A percentile compares a stretch with the other conserved stretches of the same genome.
Evolutionary conservation across 2,113 vertebrate species (phyloP).

Genomic region (Brevimyrus niger): DNA sequence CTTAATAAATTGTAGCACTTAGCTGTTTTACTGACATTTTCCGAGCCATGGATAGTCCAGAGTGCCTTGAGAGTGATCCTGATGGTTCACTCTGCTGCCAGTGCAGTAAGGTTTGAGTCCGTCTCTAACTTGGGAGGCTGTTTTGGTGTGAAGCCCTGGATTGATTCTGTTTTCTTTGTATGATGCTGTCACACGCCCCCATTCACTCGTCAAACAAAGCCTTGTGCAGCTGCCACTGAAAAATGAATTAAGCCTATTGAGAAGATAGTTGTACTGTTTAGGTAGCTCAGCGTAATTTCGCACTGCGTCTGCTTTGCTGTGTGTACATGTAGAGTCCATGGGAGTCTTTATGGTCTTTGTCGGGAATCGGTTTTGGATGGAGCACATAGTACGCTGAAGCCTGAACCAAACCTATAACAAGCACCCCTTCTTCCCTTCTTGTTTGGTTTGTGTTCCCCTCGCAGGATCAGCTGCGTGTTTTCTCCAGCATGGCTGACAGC

Average conservation of each 20-base stretch:
- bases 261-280: neutral
- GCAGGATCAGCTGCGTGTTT: neutral
- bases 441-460: neutral
- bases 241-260: neutral
- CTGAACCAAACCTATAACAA: neutral
- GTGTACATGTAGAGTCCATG: neutral
- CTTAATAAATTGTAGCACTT: constrained; percentile 11
- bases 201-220: neutral
- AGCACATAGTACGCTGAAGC: neutral
- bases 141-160: neutral
- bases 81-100: neutral
- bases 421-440: neutral
- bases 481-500: neutral
- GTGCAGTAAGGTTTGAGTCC: constrained; percentile 15
- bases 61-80: constrained; percentile 27
- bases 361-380: neutral
- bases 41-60: neutral
- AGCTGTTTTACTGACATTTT: neutral
- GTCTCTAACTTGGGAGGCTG: neutral
- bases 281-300: constrained; percentile 2
- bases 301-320: neutral
- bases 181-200: neutral
- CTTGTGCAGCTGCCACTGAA: constrained; percentile 20
- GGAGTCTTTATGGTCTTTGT: neutral
- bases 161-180: neutral